A percentile compares a stretch with the other conserved stretches of the same genome.
These are phyloP conservation scores for Mellivora capensis DNA, from an alignment of 2,113 vertebrate species.

Conservation along the genomic window DNA sequence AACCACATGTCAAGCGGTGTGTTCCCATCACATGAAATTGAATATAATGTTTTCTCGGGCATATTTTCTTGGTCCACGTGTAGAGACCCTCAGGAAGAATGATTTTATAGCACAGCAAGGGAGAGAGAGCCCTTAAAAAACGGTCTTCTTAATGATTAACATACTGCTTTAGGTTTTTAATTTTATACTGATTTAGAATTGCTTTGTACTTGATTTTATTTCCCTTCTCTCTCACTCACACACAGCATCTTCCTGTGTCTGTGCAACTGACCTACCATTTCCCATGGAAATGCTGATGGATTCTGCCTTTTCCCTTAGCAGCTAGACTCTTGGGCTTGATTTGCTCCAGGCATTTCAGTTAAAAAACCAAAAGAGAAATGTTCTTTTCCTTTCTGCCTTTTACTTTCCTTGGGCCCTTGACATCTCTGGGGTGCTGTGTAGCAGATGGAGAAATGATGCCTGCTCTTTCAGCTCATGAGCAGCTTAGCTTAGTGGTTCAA, in stretches of 20 bases:
- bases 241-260: neutral
- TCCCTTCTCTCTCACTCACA: neutral
- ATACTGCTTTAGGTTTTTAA: slow-evolving; percentile 21
- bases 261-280: neutral
- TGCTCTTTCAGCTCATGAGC: slow-evolving; percentile 13
- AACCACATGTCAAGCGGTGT: slow-evolving; percentile 21
- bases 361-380: slow-evolving; percentile 1
- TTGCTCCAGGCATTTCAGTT: slow-evolving; percentile 19
- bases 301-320: neutral
- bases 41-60: neutral
- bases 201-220: slow-evolving; percentile 14
- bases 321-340: slow-evolving; percentile 17
- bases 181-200: neutral
- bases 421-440: neutral
- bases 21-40: slow-evolving; percentile 19
- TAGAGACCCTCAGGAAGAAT: neutral
- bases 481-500: slow-evolving; percentile 31
- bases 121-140: neutral
- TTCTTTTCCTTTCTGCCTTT: slow-evolving; percentile 20
- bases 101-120: neutral
- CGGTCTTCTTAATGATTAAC: neutral
- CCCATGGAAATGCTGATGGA: neutral
- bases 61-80: neutral
- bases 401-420: neutral
- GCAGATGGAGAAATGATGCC: slow-evolving; percentile 40